Base-by-base conservation (phyloP, 2,888 invertebrate species). In the Synergus umbraculus region DNA sequence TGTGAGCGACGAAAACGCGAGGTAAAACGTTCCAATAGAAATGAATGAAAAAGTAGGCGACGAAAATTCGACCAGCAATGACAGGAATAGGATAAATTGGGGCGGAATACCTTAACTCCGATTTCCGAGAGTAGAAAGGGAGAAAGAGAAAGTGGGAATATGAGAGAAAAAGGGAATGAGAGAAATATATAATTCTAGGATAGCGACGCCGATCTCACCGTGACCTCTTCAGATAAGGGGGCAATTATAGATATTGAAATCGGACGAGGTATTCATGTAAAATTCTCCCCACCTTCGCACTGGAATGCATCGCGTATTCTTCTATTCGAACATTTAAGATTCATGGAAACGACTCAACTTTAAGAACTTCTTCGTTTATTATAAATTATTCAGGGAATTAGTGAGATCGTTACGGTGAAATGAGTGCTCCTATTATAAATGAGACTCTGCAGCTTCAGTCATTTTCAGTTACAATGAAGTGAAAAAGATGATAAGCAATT, bases 171-270 rank as follows among this genome's bases (percentile, higher is more conserved):
- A 44, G 66, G 18, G 44, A 66, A 43, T 15, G 73, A 37, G 54
- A 22, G n/a, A 64, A 80, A 78, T 77, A 64, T 77, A 82, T 81
- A 79, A 81, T 81, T 82, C 81, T 81, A 77, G 18, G 58, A 79
- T 82, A 65, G 76, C 82, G 80, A 82, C 79, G 37, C 37, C 5
- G 79, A 82, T 78, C 81, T 73, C 46, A 13, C 64, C 79, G 69
- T 82, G 83, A 84, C 81, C 83, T 73, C 63, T 60, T 76, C 69
- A 81, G 82, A 84, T 84, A 83, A 84, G 83, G 82, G 82, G 79
- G 78, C 84, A 83, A 87, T 86, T 85, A 86, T 79, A 82, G 85
- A 86, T 87, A 86, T 83, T 83, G 85, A 86, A 86, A 85, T 85
- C 82, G 81, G 69, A 82, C 84, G 78, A 83, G 81, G 81, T 85